phyloP scores from a whole-genome alignment of 1,140 invertebrate species.

The Heliothis subflexa region DNA sequence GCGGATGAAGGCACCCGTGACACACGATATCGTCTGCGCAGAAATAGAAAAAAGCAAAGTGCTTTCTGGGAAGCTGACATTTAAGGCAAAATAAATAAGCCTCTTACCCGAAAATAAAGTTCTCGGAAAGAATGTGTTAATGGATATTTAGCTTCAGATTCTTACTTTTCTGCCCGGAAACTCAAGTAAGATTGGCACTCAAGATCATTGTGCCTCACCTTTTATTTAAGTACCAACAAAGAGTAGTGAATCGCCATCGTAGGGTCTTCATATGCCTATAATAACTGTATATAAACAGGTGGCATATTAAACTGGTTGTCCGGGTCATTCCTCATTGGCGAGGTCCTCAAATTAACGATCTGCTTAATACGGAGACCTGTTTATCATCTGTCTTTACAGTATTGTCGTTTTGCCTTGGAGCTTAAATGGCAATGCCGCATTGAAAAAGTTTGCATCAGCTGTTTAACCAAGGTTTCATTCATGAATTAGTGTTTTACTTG shows the following conservation, averaged over 20 bases:
- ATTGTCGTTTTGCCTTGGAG: constrained; percentile 44
- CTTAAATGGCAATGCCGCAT: constrained; percentile 49
- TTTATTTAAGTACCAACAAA: constrained; percentile 21
- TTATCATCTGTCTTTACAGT: constrained; percentile 17
- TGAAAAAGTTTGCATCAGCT: constrained; percentile 43
- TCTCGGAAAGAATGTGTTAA: constrained; percentile 26
- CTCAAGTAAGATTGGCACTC: constrained; percentile 30
- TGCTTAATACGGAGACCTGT: constrained; percentile 24
- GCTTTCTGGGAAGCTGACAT: constrained; percentile 30
- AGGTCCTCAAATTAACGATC: constrained; percentile 29
- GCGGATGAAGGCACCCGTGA: background rate
- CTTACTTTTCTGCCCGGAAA: background rate
- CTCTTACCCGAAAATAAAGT: background rate
- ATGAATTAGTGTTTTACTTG: constrained; percentile 29
- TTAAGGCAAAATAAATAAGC: constrained; percentile 31
- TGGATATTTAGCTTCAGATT: background rate
- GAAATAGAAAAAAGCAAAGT: constrained; percentile 14
- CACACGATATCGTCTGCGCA: background rate
- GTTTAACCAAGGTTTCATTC: constrained; percentile 45
- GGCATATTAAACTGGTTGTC: constrained; percentile 8
- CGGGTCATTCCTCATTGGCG: constrained; percentile 25
- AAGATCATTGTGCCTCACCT: background rate
- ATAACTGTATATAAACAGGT: constrained; percentile 24
- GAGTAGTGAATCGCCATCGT: background rate
- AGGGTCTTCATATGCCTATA: background rate